Conservation (phyloP, 2,888 invertebrate genomes). For the Platycheirus rosarum region DNA sequence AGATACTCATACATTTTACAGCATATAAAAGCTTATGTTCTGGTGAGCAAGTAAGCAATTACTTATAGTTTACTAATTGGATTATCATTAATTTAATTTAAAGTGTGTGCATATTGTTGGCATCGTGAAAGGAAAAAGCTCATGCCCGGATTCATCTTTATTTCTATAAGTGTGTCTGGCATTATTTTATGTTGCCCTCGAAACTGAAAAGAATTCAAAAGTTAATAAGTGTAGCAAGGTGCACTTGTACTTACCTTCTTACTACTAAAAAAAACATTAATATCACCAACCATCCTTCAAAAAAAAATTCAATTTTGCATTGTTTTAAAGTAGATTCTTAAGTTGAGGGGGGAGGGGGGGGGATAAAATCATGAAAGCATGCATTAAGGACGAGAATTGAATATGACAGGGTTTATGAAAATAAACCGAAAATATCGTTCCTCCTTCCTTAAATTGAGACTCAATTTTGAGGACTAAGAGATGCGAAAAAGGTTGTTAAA, state of each 20-base stretch:
- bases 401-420: slow-evolving; percentile 14
- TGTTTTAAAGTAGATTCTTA: slow-evolving; percentile 16
- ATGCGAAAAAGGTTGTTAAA: slow-evolving; percentile 10
- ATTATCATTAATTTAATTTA: slow-evolving; percentile 34
- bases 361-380: not conserved
- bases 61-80: slow-evolving; percentile 35
- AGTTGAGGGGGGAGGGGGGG: not conserved
- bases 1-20: not conserved
- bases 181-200: slow-evolving; percentile 8
- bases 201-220: slow-evolving; percentile 34
- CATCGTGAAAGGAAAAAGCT: not conserved
- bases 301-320: slow-evolving; percentile 22
- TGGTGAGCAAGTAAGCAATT: slow-evolving; percentile 21
- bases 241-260: not conserved
- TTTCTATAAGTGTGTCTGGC: not conserved
- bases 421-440: not conserved
- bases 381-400: slow-evolving; percentile 6
- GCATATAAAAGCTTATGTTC: slow-evolving; percentile 1
- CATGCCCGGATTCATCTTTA: not conserved
- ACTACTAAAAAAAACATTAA: not conserved
- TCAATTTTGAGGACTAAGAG: slow-evolving; percentile 4
- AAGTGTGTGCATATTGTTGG: not conserved
- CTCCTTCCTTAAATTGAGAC: not conserved
- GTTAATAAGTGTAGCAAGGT: not conserved
- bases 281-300: slow-evolving; percentile 16